Percentiles rank a stretch among this genome's conserved stretches.
These are phyloP conservation scores for Brachionus rotundiformis DNA, from an alignment of 1,140 invertebrate genomes.

Conservation along the genomic window DNA sequence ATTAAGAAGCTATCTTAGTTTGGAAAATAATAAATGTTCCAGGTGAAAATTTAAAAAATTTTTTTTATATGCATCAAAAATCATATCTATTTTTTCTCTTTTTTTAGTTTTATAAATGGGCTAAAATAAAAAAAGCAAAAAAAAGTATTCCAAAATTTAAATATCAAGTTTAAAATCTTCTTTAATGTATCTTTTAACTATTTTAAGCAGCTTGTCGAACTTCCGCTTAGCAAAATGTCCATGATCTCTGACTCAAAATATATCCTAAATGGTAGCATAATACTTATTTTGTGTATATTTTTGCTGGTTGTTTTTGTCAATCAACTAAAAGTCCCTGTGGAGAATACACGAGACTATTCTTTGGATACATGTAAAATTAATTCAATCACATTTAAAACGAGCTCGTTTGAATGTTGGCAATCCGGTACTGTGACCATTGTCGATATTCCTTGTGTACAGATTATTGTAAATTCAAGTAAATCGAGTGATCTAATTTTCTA, in stretches of 20 bases:
- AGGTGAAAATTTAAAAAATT: neutral
- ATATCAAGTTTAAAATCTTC: neutral
- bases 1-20: constrained; percentile 24
- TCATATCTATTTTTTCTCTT: neutral
- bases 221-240: neutral
- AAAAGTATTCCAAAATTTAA: neutral
- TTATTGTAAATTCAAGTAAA: constrained; percentile 8
- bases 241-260: constrained; percentile 9
- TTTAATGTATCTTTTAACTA: neutral
- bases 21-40: constrained; percentile 42
- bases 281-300: constrained; percentile 10
- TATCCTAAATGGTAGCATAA: constrained; percentile 9
- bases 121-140: neutral
- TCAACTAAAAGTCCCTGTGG: neutral
- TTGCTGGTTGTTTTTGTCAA: constrained; percentile 10
- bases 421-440: neutral
- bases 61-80: neutral
- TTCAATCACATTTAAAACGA: neutral
- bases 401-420: neutral
- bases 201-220: neutral
- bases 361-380: neutral
- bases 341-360: neutral
- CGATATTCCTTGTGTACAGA: constrained; percentile 4
- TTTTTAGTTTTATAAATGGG: neutral
- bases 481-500: neutral